phyloP scores from a whole-genome alignment of 2,888 invertebrate genomes.

The Thera obeliscata region DNA sequence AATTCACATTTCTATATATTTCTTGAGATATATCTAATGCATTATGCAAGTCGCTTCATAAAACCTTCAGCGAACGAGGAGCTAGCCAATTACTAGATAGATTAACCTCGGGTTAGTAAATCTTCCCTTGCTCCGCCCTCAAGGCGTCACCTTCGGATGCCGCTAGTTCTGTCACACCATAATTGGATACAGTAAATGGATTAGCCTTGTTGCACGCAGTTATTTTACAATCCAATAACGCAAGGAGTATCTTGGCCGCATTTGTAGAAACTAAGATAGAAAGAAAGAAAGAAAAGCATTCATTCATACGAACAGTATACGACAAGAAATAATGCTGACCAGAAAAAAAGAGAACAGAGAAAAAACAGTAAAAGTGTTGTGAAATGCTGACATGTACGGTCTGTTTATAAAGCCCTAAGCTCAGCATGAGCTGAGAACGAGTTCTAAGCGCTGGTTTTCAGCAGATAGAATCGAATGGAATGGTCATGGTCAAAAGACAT shows the following conservation, averaged over 20 bases:
- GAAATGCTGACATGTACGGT: too few species aligned
- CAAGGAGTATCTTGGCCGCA: constrained; percentile 21
- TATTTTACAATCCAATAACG: constrained; percentile 64
- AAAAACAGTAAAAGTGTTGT: too few species aligned
- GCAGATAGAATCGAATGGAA: too few species aligned
- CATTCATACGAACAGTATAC: too few species aligned
- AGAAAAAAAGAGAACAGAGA: too few species aligned
- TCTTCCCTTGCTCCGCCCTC: constrained; percentile 48
- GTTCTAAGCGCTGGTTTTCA: too few species aligned
- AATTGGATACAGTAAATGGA: constrained; percentile 74
- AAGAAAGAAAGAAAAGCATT: neutral
- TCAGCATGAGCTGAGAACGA: too few species aligned
- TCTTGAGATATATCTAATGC: constrained; percentile 3
- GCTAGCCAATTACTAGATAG: constrained; percentile 21
- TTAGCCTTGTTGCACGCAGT: constrained; percentile 61
- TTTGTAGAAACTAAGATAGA: constrained; percentile 14
- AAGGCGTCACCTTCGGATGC: constrained; percentile 53
- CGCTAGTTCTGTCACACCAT: constrained; percentile 45
- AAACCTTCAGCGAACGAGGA: constrained; percentile 20
- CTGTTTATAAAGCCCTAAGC: too few species aligned
- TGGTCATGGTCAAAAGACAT: too few species aligned
- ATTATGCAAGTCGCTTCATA: constrained; percentile 18
- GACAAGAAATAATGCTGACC: too few species aligned
- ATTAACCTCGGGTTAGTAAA: constrained; percentile 37
- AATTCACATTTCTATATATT: neutral